Evolutionary conservation across 2,888 invertebrate species (phyloP).

Genomic region (Charanyca ferruginea): DNA sequence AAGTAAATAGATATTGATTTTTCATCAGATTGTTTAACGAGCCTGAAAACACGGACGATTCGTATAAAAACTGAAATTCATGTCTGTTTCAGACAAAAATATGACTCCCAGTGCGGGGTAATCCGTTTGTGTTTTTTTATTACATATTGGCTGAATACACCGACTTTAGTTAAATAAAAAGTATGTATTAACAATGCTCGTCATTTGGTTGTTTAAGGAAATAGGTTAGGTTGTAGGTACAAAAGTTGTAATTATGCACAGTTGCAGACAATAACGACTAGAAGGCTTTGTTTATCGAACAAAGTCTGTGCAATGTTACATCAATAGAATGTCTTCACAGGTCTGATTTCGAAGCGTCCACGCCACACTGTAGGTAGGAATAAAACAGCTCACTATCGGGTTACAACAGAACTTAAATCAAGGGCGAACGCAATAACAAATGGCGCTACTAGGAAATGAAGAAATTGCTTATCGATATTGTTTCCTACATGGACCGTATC

Average conservation of each 20-base stretch:
- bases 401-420: slow-evolving; percentile 60
- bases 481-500: slow-evolving; percentile 70
- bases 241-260: slow-evolving; percentile 45
- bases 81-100: slow-evolving; percentile 71
- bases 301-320: slow-evolving; percentile 5
- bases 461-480: slow-evolving; percentile 75
- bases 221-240: slow-evolving; percentile 20
- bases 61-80: slow-evolving; percentile 75
- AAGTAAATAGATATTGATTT: slow-evolving; percentile 71
- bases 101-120: slow-evolving; percentile 38
- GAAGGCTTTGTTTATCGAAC: slow-evolving; percentile 24
- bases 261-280: slow-evolving; percentile 23
- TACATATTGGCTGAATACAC: slow-evolving; percentile 48
- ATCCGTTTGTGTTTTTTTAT: slow-evolving; percentile 51
- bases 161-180: slow-evolving; percentile 38
- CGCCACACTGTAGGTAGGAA: slow-evolving; percentile 6
- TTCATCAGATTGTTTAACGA: slow-evolving; percentile 81
- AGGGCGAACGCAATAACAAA: slow-evolving; percentile 66
- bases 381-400: slow-evolving; percentile 32
- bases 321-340: background rate
- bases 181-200: slow-evolving; percentile 32
- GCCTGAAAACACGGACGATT: slow-evolving; percentile 73
- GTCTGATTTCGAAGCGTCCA: slow-evolving; percentile 2
- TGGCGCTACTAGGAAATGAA: slow-evolving; percentile 73
- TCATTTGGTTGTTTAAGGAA: slow-evolving; percentile 30